Evolutionary conservation across 2,797 vertebrate species (phyloP).

Genomic region (Parauchenoglanis ngamensis): DNA sequence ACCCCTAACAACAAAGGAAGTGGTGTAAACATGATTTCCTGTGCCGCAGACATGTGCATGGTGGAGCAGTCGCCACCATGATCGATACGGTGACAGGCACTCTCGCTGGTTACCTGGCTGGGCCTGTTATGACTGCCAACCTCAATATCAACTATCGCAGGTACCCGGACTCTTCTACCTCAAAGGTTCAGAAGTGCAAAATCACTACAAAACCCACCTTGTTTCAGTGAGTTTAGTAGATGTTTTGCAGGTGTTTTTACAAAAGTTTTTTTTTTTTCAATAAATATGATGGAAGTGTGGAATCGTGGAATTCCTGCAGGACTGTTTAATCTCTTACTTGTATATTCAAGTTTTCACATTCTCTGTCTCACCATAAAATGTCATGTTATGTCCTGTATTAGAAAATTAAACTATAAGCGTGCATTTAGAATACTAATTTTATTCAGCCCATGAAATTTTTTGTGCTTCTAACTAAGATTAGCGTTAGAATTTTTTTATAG

Average conservation of each 20-base stretch:
- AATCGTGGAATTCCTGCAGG: background rate
- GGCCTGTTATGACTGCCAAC: slow-evolving; percentile 78
- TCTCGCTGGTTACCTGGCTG: slow-evolving; percentile 63
- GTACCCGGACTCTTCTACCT: slow-evolving; percentile 58
- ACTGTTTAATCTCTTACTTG: background rate
- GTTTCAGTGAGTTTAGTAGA: background rate
- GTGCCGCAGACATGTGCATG: slow-evolving; percentile 76
- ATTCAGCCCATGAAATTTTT: background rate
- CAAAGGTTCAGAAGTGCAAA: background rate
- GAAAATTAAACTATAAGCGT: background rate
- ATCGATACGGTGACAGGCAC: slow-evolving; percentile 74
- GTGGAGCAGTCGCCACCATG: slow-evolving; percentile 82
- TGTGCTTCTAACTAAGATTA: background rate
- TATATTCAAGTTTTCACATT: background rate
- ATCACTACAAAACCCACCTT: background rate
- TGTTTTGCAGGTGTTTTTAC: background rate
- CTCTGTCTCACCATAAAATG: background rate
- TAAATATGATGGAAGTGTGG: background rate
- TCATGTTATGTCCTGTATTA: background rate
- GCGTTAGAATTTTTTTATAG: too few species aligned
- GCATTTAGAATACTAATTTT: background rate
- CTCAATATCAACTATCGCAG: slow-evolving; percentile 81
- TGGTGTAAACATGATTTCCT: slow-evolving; percentile 36
- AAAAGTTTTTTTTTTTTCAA: background rate
- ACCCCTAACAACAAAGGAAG: slow-evolving; percentile 40